These are phyloP conservation scores for Nephrocerus scutellatus DNA, from an alignment of 2,888 invertebrate species.

Conservation along the genomic window DNA sequence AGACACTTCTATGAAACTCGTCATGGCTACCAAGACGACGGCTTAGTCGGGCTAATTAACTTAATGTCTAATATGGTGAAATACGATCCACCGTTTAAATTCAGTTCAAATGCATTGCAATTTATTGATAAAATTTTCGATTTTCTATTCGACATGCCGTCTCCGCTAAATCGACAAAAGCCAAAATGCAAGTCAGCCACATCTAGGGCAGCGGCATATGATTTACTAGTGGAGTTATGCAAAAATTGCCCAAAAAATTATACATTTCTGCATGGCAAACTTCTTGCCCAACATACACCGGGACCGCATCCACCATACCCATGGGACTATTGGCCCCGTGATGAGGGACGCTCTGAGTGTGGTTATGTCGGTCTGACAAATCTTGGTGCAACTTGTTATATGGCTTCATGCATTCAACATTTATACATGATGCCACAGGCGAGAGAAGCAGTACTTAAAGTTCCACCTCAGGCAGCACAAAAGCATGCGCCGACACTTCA, in stretches of 20 bases:
- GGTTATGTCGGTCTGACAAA: constrained; percentile 93
- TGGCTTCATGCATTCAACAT: constrained; percentile 97
- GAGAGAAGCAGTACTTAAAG: constrained; percentile 71
- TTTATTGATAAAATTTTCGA: constrained; percentile 64
- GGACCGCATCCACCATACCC: constrained; percentile 79
- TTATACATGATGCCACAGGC: constrained; percentile 96
- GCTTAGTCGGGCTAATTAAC: constrained; percentile 78
- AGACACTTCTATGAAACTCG: constrained; percentile 78
- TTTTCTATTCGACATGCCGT: constrained; percentile 84
- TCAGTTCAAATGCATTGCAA: constrained; percentile 62
- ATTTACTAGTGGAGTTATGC: constrained; percentile 80
- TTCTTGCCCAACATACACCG: constrained; percentile 80
- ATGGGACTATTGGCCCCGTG: constrained; percentile 98
- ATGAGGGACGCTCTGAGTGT: constrained; percentile 88
- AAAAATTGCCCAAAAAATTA: constrained; percentile 82
- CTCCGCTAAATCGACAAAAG: constrained; percentile 72
- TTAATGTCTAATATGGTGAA: constrained; percentile 82
- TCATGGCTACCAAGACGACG: constrained; percentile 82
- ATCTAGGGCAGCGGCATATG: constrained; percentile 84
- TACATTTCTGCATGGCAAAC: constrained; percentile 70
- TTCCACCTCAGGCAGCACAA: constrained; percentile 64
- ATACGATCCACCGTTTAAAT: constrained; percentile 81
- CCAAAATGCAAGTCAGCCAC: constrained; percentile 91
- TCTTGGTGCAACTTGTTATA: constrained; percentile 93
- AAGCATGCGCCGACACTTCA: constrained; percentile 76